Percentiles rank a stretch among this genome's conserved stretches.
These are phyloP conservation scores for Dipodomys spectabilis DNA, from an alignment of 2,113 vertebrate species.

Conservation along the genomic window DNA sequence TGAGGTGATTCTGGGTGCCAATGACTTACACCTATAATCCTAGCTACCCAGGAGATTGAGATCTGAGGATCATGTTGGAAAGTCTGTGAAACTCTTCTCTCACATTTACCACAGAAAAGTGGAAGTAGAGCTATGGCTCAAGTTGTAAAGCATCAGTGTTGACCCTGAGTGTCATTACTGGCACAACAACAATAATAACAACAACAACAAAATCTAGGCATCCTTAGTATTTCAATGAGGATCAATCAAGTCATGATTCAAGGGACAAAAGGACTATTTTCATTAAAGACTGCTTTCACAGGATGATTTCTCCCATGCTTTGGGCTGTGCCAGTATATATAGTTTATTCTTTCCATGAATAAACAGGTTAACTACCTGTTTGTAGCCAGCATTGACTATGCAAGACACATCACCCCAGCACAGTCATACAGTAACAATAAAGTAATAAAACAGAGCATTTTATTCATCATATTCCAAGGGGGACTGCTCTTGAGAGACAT, in stretches of 20 bases:
- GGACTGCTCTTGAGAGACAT: background rate
- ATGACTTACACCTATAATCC: too few relatives aligned
- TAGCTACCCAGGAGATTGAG: too few relatives aligned
- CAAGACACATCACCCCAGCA: background rate
- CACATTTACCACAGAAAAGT: too few relatives aligned
- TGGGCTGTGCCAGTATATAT: constrained; percentile 33
- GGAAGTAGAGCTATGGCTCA: too few relatives aligned
- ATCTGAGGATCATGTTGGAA: too few relatives aligned
- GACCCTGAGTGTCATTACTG: too few relatives aligned
- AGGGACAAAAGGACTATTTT: background rate
- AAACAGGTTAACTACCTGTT: constrained; percentile 44
- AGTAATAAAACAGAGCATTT: constrained; percentile 23
- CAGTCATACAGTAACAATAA: background rate
- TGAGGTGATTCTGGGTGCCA: too few relatives aligned
- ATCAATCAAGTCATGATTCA: background rate
- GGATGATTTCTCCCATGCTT: constrained; percentile 34
- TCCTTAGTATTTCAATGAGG: constrained; percentile 29
- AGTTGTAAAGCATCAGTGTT: too few relatives aligned
- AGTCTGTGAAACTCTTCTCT: too few relatives aligned
- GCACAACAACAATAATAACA: background rate
- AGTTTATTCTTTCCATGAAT: constrained; percentile 42
- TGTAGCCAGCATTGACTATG: background rate
- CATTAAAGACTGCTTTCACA: constrained; percentile 45
- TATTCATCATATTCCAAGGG: background rate
- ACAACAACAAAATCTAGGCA: background rate